A percentile compares a stretch with the other conserved stretches of the same genome.
phyloP scores from a whole-genome alignment of 1,140 invertebrate genomes.

The Venustaconcha ellipsiformis region DNA sequence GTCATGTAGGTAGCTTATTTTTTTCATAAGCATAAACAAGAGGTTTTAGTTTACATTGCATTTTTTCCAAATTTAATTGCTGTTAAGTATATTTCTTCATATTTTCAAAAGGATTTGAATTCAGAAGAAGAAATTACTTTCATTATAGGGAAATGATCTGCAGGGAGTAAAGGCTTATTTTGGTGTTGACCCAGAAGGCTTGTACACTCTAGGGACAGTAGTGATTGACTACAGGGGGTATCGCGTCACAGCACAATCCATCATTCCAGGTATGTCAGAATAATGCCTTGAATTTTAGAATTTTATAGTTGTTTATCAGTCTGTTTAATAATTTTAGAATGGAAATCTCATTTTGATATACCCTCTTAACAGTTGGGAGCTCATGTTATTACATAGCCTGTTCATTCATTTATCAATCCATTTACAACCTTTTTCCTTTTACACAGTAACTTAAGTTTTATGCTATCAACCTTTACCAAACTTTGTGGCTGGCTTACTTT shows the following conservation, averaged over 20 bases:
- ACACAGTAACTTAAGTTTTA: no score
- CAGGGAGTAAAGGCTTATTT: constrained; percentile 97
- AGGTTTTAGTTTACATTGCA: no score
- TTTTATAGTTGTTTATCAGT: background rate
- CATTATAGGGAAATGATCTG: constrained; percentile 85
- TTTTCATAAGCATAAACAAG: no score
- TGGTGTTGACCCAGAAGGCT: constrained; percentile 92
- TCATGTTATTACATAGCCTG: background rate
- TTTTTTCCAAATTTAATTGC: background rate
- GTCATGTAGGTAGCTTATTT: no score
- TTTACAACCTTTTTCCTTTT: background rate
- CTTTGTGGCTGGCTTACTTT: no score
- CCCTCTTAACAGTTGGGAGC: background rate
- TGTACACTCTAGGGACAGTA: constrained; percentile 97
- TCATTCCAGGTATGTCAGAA: constrained; percentile 82
- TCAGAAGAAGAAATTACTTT: no score
- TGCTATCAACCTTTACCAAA: no score
- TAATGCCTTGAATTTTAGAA: background rate
- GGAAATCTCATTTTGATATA: background rate
- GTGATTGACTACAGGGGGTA: constrained; percentile 98
- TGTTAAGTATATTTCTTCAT: constrained; percentile 5
- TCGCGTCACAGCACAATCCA: constrained; percentile 98
- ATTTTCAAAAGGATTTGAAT: background rate
- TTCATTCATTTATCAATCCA: background rate
- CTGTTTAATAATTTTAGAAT: background rate